Percentiles rank a stretch among this genome's conserved stretches.
Evolutionary conservation across 2,797 vertebrate genomes (phyloP).

Genomic region (Gallinago stenura): DNA sequence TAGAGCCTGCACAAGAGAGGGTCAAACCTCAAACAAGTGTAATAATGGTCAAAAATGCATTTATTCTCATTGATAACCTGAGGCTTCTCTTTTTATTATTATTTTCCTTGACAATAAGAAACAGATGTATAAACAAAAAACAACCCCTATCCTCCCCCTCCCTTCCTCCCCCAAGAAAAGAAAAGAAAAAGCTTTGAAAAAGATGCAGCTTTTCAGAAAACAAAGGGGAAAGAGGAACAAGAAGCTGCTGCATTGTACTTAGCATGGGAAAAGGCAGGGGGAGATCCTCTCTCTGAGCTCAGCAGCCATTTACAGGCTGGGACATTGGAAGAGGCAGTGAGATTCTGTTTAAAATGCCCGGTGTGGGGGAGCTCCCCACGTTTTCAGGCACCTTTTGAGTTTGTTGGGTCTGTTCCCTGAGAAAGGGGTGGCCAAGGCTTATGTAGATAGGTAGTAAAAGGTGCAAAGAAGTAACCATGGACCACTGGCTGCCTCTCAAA

Average conservation of each 20-base stretch:
- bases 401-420: not conserved
- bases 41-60: not conserved
- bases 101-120: not conserved
- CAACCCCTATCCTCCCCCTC: fast-evolving
- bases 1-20: not conserved
- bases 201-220: not conserved
- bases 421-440: not conserved
- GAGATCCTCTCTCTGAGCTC: not conserved
- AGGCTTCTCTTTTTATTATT: fast-evolving
- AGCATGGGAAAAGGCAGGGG: not conserved
- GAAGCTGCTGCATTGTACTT: not conserved
- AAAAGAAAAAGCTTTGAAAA: not conserved
- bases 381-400: not conserved
- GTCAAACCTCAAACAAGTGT: not conserved
- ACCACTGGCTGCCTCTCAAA: not conserved
- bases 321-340: not conserved
- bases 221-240: not conserved
- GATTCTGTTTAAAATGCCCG: not conserved
- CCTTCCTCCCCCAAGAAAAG: too few relatives aligned
- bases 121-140: fast-evolving
- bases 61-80: not conserved
- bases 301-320: not conserved
- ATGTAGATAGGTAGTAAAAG: not conserved
- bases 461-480: not conserved
- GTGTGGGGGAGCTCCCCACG: not conserved